Conservation (phyloP, 2,797 vertebrate genomes). For the Potorous gilbertii region DNA sequence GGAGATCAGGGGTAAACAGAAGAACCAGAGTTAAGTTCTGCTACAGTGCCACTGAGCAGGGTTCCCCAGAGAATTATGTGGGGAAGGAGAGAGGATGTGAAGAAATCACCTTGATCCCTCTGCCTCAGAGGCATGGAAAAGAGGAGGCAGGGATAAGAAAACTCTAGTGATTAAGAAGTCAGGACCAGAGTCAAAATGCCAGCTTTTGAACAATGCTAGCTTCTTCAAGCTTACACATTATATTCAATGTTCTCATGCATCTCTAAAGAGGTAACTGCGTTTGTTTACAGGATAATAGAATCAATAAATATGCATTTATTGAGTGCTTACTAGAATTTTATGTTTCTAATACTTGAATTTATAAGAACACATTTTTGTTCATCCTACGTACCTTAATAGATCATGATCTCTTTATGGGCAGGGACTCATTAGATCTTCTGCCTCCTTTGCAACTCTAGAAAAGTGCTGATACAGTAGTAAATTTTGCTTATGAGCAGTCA, state of each 20-base stretch:
- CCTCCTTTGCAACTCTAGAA: not conserved
- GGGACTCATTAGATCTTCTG: not conserved
- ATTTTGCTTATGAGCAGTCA: not conserved
- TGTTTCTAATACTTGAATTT: not conserved
- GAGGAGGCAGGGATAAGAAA: not conserved
- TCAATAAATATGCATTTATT: not conserved
- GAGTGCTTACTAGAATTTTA: not conserved
- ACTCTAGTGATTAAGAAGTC: not conserved
- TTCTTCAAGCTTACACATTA: not conserved
- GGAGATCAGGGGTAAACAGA: not conserved
- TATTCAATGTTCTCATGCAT: not conserved
- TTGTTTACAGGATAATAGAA: not conserved
- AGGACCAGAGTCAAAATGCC: not conserved
- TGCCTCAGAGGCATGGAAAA: not conserved
- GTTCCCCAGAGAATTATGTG: not conserved
- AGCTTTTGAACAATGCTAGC: not conserved
- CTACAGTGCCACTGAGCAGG: not conserved
- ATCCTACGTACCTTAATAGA: not conserved
- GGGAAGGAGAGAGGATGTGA: not conserved
- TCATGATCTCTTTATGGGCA: not conserved
- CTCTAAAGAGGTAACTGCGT: not conserved
- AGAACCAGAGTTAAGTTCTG: not conserved
- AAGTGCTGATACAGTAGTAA: not conserved
- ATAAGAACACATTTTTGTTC: not conserved
- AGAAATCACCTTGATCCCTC: not conserved